A percentile compares a stretch with the other conserved stretches of the same genome.
These are phyloP conservation scores for Nysson spinosus DNA, from an alignment of 2,888 invertebrate genomes.

Conservation along the genomic window DNA sequence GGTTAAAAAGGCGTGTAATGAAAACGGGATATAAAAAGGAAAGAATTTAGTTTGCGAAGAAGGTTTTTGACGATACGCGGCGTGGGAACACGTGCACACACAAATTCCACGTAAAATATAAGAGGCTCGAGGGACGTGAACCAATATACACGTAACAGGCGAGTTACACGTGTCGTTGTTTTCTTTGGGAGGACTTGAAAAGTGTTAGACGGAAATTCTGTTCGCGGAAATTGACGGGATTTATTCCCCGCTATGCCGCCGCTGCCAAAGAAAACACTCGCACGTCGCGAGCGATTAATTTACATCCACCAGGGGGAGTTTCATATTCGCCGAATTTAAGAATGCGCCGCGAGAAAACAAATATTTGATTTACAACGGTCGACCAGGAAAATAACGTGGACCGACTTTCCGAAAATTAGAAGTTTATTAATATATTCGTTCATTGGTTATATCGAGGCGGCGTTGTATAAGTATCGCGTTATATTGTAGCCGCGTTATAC, in stretches of 20 bases:
- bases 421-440: too few relatives aligned
- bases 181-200: constrained; percentile 40
- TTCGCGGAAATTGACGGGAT: constrained; percentile 61
- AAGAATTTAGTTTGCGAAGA: too few relatives aligned
- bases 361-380: neutral
- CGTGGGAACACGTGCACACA: neutral
- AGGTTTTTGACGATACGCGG: too few relatives aligned
- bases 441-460: too few relatives aligned
- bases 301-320: constrained; percentile 20
- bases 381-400: neutral
- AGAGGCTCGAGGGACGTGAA: constrained; percentile 4
- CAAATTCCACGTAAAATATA: neutral
- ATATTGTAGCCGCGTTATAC: too few relatives aligned
- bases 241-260: constrained; percentile 18
- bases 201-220: constrained; percentile 7
- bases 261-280: constrained; percentile 52
- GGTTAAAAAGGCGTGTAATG: too few relatives aligned
- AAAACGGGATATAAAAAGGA: too few relatives aligned
- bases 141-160: constrained; percentile 6
- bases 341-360: constrained; percentile 6
- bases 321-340: constrained; percentile 9
- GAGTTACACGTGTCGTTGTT: constrained; percentile 25
- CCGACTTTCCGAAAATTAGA: too few relatives aligned
- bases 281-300: constrained; percentile 46
- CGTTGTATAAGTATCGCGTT: too few relatives aligned